These are phyloP conservation scores for Leucophenga varia DNA, from an alignment of 1,140 invertebrate species.

Conservation along the genomic window DNA sequence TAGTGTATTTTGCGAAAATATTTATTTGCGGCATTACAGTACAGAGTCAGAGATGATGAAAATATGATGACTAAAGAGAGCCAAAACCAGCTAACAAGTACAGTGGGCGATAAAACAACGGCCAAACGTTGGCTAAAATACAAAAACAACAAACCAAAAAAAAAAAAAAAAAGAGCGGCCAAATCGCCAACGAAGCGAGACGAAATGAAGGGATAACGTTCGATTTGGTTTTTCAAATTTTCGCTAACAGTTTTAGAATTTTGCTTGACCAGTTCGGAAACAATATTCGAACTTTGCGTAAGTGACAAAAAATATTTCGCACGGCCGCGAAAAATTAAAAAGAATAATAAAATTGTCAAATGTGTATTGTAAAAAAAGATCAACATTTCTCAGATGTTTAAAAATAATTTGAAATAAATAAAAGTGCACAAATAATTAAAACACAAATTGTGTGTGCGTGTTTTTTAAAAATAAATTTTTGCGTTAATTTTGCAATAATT, in stretches of 20 bases:
- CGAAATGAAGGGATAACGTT: too few species aligned
- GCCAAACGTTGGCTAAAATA: too few species aligned
- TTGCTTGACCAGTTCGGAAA: slow-evolving; percentile 48
- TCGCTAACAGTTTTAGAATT: slow-evolving; percentile 50
- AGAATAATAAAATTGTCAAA: neutral
- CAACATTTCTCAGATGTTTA: slow-evolving; percentile 5
- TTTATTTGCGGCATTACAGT: too few species aligned
- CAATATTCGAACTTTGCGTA: slow-evolving; percentile 50
- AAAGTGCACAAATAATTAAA: too few species aligned
- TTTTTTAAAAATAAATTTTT: slow-evolving; percentile 15
- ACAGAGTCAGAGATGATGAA: too few species aligned
- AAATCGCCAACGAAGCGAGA: too few species aligned
- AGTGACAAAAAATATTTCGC: slow-evolving; percentile 15
- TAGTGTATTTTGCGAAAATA: too few species aligned
- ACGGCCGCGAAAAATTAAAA: neutral
- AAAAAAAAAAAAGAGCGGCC: too few species aligned
- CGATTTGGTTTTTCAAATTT: slow-evolving; percentile 46
- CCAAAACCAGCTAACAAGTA: too few species aligned
- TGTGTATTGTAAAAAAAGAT: slow-evolving; percentile 3
- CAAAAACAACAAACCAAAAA: too few species aligned
- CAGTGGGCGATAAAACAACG: too few species aligned
- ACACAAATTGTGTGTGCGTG: neutral
- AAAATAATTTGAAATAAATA: slow-evolving; percentile 11
- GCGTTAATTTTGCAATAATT: slow-evolving; percentile 25
- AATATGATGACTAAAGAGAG: too few species aligned